Conservation (phyloP, 1,140 invertebrate species). For the Panagrolaimus sp. region DNA sequence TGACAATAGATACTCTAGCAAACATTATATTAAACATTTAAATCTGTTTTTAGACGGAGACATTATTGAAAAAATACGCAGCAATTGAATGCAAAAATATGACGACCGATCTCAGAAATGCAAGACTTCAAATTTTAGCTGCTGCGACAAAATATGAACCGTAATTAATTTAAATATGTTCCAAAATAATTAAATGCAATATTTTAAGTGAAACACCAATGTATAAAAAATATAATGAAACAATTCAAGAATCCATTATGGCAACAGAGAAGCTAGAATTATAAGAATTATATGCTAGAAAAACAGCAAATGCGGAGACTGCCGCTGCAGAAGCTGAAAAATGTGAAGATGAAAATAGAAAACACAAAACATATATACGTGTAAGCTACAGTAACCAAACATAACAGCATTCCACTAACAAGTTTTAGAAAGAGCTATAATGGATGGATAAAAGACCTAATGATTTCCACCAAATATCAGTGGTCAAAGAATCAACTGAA, state of each 20-base stretch:
- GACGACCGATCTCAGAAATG: neutral
- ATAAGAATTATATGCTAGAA: neutral
- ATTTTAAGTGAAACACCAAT: neutral
- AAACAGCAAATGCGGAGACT: neutral
- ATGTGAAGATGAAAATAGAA: neutral
- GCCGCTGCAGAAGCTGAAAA: neutral
- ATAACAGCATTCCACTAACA: no score
- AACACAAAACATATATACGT: neutral
- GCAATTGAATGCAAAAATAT: conserved; percentile 8
- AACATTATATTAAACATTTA: no score
- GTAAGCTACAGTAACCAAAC: no score
- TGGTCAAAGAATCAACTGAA: no score
- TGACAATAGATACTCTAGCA: no score
- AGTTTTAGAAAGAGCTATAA: no score
- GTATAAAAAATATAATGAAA: conserved; percentile 1
- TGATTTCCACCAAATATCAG: no score
- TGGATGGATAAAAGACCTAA: no score
- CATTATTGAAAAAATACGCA: neutral
- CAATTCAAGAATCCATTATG: neutral
- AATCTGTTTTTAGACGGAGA: neutral
- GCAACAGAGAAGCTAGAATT: neutral
- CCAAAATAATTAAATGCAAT: neutral
- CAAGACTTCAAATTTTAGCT: neutral
- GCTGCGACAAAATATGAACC: neutral
- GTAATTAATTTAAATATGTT: neutral